These are phyloP conservation scores for Aphidoletes aphidimyza DNA, from an alignment of 2,888 invertebrate genomes.

Conservation along the genomic window DNA sequence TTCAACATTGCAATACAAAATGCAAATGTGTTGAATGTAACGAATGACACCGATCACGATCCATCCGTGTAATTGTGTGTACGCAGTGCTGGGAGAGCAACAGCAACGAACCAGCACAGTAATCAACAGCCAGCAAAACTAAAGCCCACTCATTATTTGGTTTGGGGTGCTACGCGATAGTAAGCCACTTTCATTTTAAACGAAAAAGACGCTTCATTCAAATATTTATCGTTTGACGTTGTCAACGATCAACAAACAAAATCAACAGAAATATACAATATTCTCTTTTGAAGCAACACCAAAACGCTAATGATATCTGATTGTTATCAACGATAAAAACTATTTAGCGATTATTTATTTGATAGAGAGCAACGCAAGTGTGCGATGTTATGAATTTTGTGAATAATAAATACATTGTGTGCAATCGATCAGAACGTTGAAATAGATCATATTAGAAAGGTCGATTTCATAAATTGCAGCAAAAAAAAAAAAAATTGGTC, in stretches of 20 bases:
- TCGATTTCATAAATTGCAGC: not conserved
- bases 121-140: not conserved
- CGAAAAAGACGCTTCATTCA: not conserved
- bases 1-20: not conserved
- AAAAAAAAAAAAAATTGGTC: not conserved
- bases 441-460: not conserved
- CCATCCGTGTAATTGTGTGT: not conserved
- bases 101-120: too few species aligned
- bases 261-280: not conserved
- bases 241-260: not conserved
- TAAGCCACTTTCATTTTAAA: conserved; percentile 12
- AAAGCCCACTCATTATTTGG: conserved; percentile 26
- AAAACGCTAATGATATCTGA: too few species aligned
- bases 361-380: not conserved
- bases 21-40: not conserved
- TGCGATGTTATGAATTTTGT: too few species aligned
- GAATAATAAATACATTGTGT: too few species aligned
- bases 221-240: conserved; percentile 32
- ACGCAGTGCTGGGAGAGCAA: not conserved
- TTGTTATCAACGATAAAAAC: not conserved
- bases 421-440: not conserved
- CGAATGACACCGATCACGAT: not conserved
- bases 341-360: not conserved
- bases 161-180: not conserved
- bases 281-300: too few species aligned